Percentiles rank a stretch among this genome's conserved stretches.
Evolutionary conservation across 1,140 invertebrate species (phyloP).

Genomic region (Rhagoletis pomonella): DNA sequence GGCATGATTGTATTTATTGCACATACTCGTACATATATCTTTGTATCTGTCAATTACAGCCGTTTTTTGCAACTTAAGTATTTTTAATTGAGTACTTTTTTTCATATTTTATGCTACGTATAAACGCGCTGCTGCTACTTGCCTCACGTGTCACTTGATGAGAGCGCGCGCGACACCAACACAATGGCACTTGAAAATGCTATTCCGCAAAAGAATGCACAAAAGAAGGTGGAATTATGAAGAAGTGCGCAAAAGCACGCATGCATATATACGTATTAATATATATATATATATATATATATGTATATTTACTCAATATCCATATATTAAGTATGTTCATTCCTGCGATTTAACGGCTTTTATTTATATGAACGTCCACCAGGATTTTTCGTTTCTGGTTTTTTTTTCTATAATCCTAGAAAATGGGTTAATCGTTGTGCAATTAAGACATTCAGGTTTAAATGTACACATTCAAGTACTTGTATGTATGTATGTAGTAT

Average conservation of each 20-base stretch:
- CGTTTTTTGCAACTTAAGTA: neutral
- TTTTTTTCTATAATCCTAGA: neutral
- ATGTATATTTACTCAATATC: too few relatives aligned
- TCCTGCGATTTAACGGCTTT: neutral
- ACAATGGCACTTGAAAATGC: constrained; percentile 36
- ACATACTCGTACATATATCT: neutral
- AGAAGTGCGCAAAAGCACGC: too few relatives aligned
- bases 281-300: neutral
- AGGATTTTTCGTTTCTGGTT: neutral
- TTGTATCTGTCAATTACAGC: neutral
- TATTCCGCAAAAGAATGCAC: neutral
- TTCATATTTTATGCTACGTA: constrained; percentile 7
- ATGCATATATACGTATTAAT: neutral
- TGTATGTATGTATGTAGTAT: too few relatives aligned
- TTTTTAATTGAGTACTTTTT: constrained; percentile 34
- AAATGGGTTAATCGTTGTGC: constrained; percentile 13
- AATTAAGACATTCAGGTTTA: neutral
- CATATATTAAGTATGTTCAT: neutral
- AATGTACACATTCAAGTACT: neutral
- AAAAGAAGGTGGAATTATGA: neutral
- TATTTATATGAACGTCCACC: neutral
- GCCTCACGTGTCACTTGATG: constrained; percentile 33
- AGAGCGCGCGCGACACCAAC: neutral
- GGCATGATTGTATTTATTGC: neutral
- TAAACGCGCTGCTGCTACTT: neutral